phyloP scores from a whole-genome alignment of 2,888 invertebrate genomes.

The Calephelis perditalis region DNA sequence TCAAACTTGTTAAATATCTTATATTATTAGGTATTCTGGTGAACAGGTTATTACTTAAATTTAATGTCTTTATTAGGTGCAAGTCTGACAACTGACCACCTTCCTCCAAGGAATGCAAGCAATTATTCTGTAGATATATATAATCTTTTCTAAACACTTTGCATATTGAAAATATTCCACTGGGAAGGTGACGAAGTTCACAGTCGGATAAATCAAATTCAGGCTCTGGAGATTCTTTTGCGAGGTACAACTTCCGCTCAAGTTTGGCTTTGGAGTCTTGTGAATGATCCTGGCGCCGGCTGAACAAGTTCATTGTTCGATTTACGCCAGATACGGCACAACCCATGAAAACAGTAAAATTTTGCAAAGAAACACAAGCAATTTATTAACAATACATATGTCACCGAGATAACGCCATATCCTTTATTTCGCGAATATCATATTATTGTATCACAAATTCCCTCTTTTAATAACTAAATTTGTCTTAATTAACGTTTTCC shows the following conservation, averaged over 20 bases:
- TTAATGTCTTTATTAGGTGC: constrained; percentile 80
- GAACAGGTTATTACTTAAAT: constrained; percentile 83
- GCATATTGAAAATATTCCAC: constrained; percentile 88
- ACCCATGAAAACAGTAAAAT: constrained; percentile 55
- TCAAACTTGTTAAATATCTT: constrained; percentile 80
- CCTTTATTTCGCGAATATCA: no score
- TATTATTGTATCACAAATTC: no score
- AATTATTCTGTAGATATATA: constrained; percentile 82
- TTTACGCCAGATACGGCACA: constrained; percentile 63
- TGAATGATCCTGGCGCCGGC: constrained; percentile 46
- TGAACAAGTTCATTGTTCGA: constrained; percentile 64
- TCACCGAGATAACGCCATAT: constrained; percentile 16
- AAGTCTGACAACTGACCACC: constrained; percentile 86
- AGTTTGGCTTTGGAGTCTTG: constrained; percentile 49
- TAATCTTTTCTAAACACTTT: constrained; percentile 88
- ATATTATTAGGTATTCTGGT: constrained; percentile 81
- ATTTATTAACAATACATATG: constrained; percentile 12
- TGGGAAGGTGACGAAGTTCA: constrained; percentile 84
- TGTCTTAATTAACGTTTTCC: not conserved
- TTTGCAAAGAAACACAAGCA: constrained; percentile 6
- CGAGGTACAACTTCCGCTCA: constrained; percentile 68
- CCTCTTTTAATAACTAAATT: no score
- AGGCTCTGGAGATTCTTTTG: constrained; percentile 87
- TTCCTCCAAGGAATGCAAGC: constrained; percentile 81
- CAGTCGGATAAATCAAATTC: constrained; percentile 90